Evolutionary conservation across 2,888 invertebrate species (phyloP), one percentile per base, ranked within the genome.

Genomic region (Sycophila texana): DNA sequence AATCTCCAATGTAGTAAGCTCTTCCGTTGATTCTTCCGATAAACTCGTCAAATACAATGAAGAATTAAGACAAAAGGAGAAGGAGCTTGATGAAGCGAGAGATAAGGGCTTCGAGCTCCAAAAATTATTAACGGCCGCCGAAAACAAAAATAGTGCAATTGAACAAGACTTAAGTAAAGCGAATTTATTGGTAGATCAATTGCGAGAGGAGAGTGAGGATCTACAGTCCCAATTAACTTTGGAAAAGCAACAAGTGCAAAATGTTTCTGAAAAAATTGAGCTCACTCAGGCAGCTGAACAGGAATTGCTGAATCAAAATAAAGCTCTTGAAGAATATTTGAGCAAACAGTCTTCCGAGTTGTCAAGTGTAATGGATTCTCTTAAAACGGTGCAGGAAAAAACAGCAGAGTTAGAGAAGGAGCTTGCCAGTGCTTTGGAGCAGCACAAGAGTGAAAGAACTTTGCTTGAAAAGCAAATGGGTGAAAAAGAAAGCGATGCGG

Each of bases 1-100:
- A 86, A 92, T 95, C 81, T 89, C 92, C 72, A 92, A 91, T 85
- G 87, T 94, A n/a, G 92, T 93, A 70, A 93, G 92, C 63, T 92
- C 93, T 81, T 92, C 94, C 0, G 92, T 93, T 4, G 93, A 94
- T 86, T 94, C 94, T 0, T 91, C 91, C 0, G 87, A 88, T 30
- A 90, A 91, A 75, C 84, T 91, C n/a, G 83, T 85, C 16, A 90
- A 89, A 71, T 88, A 91, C 72, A 91, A 89, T 58, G 88, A 89
- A 67, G 90, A 91, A 47, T 82, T 89, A 53, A 83, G 87, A 49
- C 83, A 85, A 60, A 90, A 88, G 75, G 90, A 91, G 80, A 90
- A 88, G 66, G 90, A 91, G 76, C 80, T 91, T 2, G 90, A 90
- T 22, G 86, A 85, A 74, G 78, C 86, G 16, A 83, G 84, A 18